Evolutionary conservation across 1,140 invertebrate species (phyloP), one percentile per base, ranked within the genome.

Genomic region (Melitaea cinxia): DNA sequence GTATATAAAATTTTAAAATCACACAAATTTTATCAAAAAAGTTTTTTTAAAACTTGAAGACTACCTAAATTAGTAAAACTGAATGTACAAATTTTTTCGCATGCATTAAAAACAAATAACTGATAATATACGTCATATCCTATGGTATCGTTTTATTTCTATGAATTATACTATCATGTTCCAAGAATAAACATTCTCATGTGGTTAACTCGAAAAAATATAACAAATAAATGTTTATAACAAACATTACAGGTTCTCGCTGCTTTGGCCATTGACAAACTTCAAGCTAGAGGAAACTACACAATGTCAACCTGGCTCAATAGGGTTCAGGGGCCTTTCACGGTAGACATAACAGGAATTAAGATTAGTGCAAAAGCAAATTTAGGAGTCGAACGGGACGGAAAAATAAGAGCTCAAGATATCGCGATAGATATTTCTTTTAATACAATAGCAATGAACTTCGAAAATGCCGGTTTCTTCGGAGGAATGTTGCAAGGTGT

Each of bases 361-460:
- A 92, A 91, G 33, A 93, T 96, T 0, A 88, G 83, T 57, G 94
- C 94, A 2, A 85, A 93, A 23, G 95, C 95, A 0, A 93, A 91
- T 37, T 88, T 97, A 0, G 93, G 93, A 54, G 95, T 96, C 0
- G 93, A 94, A 65, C 90, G 92, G 23, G 94, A 95, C 69, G 96
- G 96, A 1, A 93, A 94, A 75, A 83, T 97, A 7, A 92, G 94
- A 81, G 95, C 95, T 0, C 93, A 96, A 72, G 92, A 95, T 42
- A 96, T 97, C 37, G 93, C 93, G 15, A 95, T 97, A 92, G 96
- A 97, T 75, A 93, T 97, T 19, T 93, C 92, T 0, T 96, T 97
- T 68, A 91, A 91, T n/a, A 94, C 94, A 21, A 96, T 97, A 55
- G 89, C 93, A 10, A 93, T 97, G 91, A 94, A 97, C 73, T 97